phyloP scores from a whole-genome alignment of 2,113 vertebrate genomes.

The Cephalopholis sonnerati region DNA sequence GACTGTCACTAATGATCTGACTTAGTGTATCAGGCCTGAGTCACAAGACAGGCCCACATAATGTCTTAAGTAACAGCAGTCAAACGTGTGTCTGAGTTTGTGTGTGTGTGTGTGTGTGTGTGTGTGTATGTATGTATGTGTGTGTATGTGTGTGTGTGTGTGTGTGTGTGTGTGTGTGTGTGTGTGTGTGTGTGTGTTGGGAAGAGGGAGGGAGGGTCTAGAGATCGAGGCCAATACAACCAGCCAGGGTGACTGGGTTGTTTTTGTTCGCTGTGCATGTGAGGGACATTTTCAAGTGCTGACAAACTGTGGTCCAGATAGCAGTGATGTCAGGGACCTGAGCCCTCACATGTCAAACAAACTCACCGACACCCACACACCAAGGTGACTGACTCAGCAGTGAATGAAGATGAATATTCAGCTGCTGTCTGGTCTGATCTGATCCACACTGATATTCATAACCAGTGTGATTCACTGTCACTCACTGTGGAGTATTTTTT shows the following conservation, averaged over 20 bases:
- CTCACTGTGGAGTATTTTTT: too few species aligned
- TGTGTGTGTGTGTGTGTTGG: neutral
- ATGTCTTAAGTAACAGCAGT: neutral
- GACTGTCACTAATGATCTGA: neutral
- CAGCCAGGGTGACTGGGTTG: slow-evolving; percentile 45
- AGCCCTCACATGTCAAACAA: slow-evolving; percentile 21
- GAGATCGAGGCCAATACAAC: slow-evolving; percentile 70
- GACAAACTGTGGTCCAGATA: slow-evolving; percentile 67
- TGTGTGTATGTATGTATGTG: too few species aligned
- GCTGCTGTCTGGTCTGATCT: neutral
- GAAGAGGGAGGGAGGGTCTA: neutral
- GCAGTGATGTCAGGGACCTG: slow-evolving; percentile 73
- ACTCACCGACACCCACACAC: neutral
- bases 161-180: neutral
- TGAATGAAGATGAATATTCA: accelerated
- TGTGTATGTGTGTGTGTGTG: neutral
- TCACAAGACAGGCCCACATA: neutral
- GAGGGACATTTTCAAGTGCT: slow-evolving; percentile 78
- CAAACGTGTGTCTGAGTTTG: neutral
- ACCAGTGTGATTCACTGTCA: too few species aligned
- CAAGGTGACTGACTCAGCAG: neutral
- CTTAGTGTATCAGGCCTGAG: neutral
- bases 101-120: neutral
- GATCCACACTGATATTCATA: neutral
- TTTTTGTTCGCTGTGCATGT: slow-evolving; percentile 63